phyloP scores from a whole-genome alignment of 1,140 invertebrate species.

The Listronotus oregonensis region DNA sequence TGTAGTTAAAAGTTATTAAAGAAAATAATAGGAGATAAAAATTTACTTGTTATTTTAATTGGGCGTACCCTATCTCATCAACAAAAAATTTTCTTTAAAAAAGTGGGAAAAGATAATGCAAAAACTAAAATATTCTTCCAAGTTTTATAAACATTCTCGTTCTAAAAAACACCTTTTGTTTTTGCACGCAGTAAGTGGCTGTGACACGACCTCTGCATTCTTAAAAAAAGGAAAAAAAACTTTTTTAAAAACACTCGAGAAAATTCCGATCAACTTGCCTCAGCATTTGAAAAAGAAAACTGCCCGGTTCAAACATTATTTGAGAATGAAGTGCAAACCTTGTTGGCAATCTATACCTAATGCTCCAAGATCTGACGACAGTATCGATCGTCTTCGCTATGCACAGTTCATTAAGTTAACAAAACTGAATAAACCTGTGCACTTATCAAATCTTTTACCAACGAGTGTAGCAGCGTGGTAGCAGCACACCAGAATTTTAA shows the following conservation, averaged over 20 bases:
- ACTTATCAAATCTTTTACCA: slow-evolving; percentile 35
- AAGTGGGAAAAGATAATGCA: no score
- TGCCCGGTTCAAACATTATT: slow-evolving; percentile 45
- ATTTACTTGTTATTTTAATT: no score
- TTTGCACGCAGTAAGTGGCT: slow-evolving; percentile 53
- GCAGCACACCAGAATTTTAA: slow-evolving; percentile 45
- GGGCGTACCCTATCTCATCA: no score
- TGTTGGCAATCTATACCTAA: slow-evolving; percentile 32
- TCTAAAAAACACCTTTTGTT: slow-evolving; percentile 49
- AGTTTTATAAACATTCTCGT: slow-evolving; percentile 28
- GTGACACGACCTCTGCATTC: slow-evolving; percentile 51
- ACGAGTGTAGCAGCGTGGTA: no score
- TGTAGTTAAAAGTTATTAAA: no score
- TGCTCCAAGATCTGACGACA: slow-evolving; percentile 42
- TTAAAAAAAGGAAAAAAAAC: neutral
- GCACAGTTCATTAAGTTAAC: slow-evolving; percentile 4
- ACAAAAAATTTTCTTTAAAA: no score
- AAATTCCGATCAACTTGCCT: slow-evolving; percentile 8
- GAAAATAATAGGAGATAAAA: no score
- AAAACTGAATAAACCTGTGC: no score
- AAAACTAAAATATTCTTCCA: no score
- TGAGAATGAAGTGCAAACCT: slow-evolving; percentile 46
- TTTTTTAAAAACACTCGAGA: neutral
- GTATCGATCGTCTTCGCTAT: slow-evolving; percentile 23
- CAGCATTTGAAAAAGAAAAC: slow-evolving; percentile 53